Conservation (phyloP, 2,113 vertebrate genomes). For the Thamnaconus septentrionalis region DNA sequence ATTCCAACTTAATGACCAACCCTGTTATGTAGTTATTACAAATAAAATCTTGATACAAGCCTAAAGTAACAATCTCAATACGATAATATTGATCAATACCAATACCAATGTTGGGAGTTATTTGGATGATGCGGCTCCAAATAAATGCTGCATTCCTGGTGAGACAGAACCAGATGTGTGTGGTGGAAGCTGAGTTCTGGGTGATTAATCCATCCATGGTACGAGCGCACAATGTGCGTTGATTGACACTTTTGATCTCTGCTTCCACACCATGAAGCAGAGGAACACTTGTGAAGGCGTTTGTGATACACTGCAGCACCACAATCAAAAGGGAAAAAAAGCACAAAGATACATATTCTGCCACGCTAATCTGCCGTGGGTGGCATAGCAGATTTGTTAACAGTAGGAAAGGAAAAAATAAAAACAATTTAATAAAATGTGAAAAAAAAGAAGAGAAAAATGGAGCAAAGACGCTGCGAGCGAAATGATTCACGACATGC, state of each 20-base stretch:
- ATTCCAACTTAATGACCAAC: too few species aligned
- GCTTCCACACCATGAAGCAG: background rate
- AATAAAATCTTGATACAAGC: too few species aligned
- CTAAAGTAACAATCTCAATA: too few species aligned
- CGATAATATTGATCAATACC: too few species aligned
- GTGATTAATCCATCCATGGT: too few species aligned
- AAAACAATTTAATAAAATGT: background rate
- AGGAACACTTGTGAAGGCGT: background rate
- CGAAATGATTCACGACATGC: slow-evolving; percentile 43
- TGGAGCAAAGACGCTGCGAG: slow-evolving; percentile 39
- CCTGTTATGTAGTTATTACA: too few species aligned
- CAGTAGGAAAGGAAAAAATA: slow-evolving; percentile 6
- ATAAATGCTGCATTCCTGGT: too few species aligned
- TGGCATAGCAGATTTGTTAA: slow-evolving; percentile 42
- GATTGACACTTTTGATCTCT: slow-evolving; percentile 1
- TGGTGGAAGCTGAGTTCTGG: too few species aligned
- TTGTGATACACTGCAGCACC: background rate
- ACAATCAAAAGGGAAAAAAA: too few species aligned
- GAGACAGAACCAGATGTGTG: too few species aligned
- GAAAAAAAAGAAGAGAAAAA: slow-evolving; percentile 29
- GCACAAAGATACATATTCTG: background rate
- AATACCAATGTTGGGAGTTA: too few species aligned
- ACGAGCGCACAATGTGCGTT: background rate
- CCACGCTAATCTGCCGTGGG: slow-evolving; percentile 18
- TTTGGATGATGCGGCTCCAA: too few species aligned